Conservation (phyloP, 2,888 invertebrate genomes). For the Schizotus pectinicornis region DNA sequence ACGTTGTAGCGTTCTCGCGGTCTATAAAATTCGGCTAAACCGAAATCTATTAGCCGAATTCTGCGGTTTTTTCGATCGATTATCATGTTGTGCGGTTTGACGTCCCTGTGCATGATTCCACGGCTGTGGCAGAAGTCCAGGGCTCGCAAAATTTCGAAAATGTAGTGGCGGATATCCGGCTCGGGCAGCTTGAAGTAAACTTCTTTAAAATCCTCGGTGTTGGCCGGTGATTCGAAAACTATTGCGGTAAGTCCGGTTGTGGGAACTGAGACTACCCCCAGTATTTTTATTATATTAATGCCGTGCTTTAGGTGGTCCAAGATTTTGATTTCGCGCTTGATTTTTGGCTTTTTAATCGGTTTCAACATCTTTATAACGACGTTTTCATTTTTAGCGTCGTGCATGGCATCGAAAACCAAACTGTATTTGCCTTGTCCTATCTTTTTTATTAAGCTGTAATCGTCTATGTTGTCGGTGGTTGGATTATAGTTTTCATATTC, state of each 20-base stretch:
- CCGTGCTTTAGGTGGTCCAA: constrained; percentile 54
- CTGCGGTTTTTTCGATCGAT: constrained; percentile 51
- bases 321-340: constrained; percentile 57
- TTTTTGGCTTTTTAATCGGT: constrained; percentile 55
- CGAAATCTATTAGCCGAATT: constrained; percentile 55
- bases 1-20: constrained; percentile 57
- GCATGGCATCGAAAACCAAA: constrained; percentile 55
- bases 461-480: constrained; percentile 47
- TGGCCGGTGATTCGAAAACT: constrained; percentile 53
- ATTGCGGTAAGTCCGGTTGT: constrained; percentile 48
- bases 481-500: constrained; percentile 53
- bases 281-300: constrained; percentile 51
- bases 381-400: constrained; percentile 46
- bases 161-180: constrained; percentile 55
- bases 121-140: constrained; percentile 56
- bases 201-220: constrained; percentile 55
- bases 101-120: constrained; percentile 58
- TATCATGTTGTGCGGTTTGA: constrained; percentile 57
- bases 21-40: constrained; percentile 56
- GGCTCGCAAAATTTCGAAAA: constrained; percentile 58
- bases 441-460: constrained; percentile 51
- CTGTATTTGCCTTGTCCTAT: constrained; percentile 59
- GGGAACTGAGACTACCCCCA: constrained; percentile 46
- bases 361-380: constrained; percentile 56
- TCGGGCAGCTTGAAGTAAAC: constrained; percentile 54